These are phyloP conservation scores for Saimiri boliviensis DNA, from an alignment of 2,113 vertebrate genomes.

Conservation along the genomic window DNA sequence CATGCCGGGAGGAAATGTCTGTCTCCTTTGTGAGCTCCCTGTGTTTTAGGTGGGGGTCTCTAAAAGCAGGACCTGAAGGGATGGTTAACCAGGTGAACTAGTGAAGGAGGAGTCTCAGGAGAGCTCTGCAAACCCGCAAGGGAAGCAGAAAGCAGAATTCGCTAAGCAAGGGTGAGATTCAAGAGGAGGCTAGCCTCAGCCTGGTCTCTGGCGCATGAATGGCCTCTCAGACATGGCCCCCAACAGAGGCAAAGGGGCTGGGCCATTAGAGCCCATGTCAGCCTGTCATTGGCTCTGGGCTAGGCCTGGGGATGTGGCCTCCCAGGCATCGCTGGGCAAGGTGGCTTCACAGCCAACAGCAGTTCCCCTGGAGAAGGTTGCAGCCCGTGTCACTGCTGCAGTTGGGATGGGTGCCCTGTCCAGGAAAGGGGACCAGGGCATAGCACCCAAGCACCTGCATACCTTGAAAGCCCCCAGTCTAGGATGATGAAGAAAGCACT, in stretches of 20 bases:
- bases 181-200: neutral
- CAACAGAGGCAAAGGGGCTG: neutral
- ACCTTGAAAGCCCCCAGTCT: neutral
- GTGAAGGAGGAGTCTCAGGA: fast-evolving
- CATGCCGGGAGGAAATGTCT: fast-evolving
- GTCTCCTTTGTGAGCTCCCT: neutral
- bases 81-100: neutral
- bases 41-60: too few species aligned
- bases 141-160: neutral
- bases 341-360: neutral
- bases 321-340: neutral
- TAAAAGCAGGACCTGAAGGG: neutral
- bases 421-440: neutral
- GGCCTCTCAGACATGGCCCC: neutral
- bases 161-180: neutral
- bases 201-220: neutral
- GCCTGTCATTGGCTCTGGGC: neutral
- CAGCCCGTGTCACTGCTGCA: fast-evolving
- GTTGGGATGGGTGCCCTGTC: neutral
- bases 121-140: neutral
- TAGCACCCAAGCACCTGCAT: neutral
- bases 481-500: neutral
- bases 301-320: neutral
- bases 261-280: fast-evolving
- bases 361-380: neutral